Conservation (phyloP, 2,888 invertebrate species). For the Colletes collaris region DNA sequence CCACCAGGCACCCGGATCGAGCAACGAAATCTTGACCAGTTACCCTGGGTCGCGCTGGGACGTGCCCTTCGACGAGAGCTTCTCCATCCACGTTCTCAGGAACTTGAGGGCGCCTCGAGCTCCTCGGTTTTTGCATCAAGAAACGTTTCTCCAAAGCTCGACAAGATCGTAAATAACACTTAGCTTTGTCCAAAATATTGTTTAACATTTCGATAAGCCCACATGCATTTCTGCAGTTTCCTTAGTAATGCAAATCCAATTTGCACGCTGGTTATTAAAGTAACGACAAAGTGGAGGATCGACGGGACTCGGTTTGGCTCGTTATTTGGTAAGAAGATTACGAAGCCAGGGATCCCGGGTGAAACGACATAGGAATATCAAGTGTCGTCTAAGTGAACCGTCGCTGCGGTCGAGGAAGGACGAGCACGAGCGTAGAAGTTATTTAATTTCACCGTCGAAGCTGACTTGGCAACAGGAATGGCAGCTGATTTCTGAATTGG, state of each 20-base stretch:
- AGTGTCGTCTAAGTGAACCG: constrained; percentile 50
- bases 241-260: too few species aligned
- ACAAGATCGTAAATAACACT: too few species aligned
- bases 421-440: constrained; percentile 62
- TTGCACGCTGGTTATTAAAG: too few species aligned
- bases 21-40: constrained; percentile 69
- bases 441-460: constrained; percentile 76
- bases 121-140: constrained; percentile 4
- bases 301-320: constrained; percentile 15
- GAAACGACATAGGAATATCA: constrained; percentile 39
- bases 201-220: too few species aligned
- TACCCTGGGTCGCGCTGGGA: constrained; percentile 58
- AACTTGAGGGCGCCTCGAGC: constrained; percentile 4
- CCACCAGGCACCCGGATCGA: constrained; percentile 60
- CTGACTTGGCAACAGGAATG: constrained; percentile 75
- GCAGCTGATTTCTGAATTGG: constrained; percentile 71
- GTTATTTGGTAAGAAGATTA: constrained; percentile 34
- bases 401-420: constrained; percentile 38
- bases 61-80: constrained; percentile 52
- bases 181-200: too few species aligned
- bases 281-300: neutral
- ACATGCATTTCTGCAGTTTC: too few species aligned
- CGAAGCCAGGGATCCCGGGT: constrained; percentile 33
- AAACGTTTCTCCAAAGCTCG: too few species aligned
- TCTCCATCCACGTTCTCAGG: constrained; percentile 19